phyloP scores from a whole-genome alignment of 2,113 vertebrate species.

The Microcebus griseorufus region DNA sequence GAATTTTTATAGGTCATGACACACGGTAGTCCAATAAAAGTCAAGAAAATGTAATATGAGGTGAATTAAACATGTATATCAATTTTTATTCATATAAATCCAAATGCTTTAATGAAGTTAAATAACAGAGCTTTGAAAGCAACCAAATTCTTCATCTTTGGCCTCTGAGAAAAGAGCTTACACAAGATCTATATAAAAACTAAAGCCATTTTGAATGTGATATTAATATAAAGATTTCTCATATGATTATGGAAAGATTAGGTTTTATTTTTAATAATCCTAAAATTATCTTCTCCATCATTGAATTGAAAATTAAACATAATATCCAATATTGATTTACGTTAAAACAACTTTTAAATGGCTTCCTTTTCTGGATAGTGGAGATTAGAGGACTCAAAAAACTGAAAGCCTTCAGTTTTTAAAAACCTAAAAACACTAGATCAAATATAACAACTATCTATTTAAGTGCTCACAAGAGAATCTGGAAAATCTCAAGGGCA shows the following conservation, averaged over 20 bases:
- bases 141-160: not conserved
- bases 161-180: not conserved
- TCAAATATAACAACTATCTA: not conserved
- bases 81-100: not conserved
- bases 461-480: not conserved
- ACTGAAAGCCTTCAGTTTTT: not conserved
- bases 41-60: not conserved
- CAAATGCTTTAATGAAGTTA: not conserved
- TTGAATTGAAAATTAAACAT: not conserved
- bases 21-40: not conserved
- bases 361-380: not conserved
- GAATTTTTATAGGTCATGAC: not conserved
- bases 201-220: not conserved
- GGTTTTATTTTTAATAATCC: constrained; percentile 10
- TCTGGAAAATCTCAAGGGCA: not conserved
- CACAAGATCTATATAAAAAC: not conserved
- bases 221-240: not conserved
- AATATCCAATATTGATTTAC: not conserved
- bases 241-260: not conserved
- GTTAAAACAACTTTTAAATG: not conserved
- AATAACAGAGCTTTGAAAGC: not conserved
- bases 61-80: not conserved
- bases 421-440: not conserved
- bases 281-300: not conserved
- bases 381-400: not conserved